These are phyloP conservation scores for Lysandra bellargus DNA, from an alignment of 2,888 invertebrate species.

Conservation along the genomic window DNA sequence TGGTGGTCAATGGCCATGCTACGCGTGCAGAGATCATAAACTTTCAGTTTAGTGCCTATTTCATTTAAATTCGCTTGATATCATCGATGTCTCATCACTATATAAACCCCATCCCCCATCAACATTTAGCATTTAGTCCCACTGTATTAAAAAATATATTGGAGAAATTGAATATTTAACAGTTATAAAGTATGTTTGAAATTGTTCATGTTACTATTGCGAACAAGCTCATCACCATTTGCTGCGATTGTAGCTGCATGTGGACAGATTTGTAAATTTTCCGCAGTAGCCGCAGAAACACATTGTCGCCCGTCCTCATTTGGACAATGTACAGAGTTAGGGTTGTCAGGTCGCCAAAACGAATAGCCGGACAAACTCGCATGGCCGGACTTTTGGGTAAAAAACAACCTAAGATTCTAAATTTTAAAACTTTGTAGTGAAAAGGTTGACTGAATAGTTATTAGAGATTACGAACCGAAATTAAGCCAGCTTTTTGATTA, in stretches of 20 bases:
- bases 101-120: background rate
- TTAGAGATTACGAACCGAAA: no score
- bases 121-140: no score
- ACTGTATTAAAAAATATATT: background rate
- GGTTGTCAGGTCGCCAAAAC: background rate
- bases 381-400: no score
- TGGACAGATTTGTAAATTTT: conserved; percentile 26
- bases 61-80: no score
- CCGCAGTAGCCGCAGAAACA: background rate
- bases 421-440: background rate
- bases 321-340: background rate
- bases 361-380: background rate
- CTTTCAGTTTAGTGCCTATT: no score
- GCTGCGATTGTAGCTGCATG: conserved; percentile 36
- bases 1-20: no score
- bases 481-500: no score
- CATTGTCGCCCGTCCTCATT: conserved; percentile 16
- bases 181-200: background rate
- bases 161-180: background rate
- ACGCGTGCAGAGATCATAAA: no score
- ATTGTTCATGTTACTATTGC: background rate
- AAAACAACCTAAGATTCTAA: background rate
- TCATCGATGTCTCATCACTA: no score
- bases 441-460: no score
- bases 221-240: background rate